Percentiles rank a stretch among this genome's conserved stretches.
phyloP scores from a whole-genome alignment of 1,140 invertebrate genomes.

The Dolichoris vasculosae region DNA sequence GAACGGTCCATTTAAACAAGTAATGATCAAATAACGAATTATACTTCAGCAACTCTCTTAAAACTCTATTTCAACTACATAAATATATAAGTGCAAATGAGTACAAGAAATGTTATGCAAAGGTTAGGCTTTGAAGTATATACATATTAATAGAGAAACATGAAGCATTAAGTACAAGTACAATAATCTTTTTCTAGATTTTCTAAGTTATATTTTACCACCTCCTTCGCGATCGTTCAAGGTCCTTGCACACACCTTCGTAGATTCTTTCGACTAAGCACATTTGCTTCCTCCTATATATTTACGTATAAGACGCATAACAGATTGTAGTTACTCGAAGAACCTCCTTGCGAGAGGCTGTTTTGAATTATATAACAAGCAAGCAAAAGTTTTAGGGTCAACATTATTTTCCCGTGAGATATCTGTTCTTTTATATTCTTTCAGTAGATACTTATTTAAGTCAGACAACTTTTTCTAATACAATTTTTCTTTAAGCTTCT shows the following conservation, averaged over 20 bases:
- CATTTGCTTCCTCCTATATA: background rate
- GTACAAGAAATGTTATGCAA: too few relatives aligned
- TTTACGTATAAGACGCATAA: conserved; percentile 31
- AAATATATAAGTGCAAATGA: background rate
- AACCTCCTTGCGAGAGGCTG: conserved; percentile 4
- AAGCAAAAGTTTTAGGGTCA: background rate
- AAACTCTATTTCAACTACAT: background rate
- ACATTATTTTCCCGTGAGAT: background rate
- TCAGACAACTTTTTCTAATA: background rate
- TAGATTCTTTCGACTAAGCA: conserved; percentile 25
- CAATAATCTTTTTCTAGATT: background rate
- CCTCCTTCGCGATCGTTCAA: conserved; percentile 7
- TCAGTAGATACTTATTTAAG: background rate
- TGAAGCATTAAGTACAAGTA: background rate
- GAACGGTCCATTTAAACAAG: too few relatives aligned
- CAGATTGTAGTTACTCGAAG: conserved; percentile 27
- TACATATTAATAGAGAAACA: background rate
- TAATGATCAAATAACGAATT: too few relatives aligned
- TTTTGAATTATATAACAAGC: conserved; percentile 23
- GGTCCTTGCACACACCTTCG: background rate
- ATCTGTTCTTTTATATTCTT: background rate
- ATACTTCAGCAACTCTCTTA: background rate
- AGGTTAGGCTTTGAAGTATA: too few relatives aligned
- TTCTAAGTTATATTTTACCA: background rate
- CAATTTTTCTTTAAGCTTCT: too few relatives aligned